Percentiles rank a stretch among this genome's conserved stretches.
phyloP scores from a whole-genome alignment of 1,140 invertebrate genomes.

The Eciton burchellii region DNA sequence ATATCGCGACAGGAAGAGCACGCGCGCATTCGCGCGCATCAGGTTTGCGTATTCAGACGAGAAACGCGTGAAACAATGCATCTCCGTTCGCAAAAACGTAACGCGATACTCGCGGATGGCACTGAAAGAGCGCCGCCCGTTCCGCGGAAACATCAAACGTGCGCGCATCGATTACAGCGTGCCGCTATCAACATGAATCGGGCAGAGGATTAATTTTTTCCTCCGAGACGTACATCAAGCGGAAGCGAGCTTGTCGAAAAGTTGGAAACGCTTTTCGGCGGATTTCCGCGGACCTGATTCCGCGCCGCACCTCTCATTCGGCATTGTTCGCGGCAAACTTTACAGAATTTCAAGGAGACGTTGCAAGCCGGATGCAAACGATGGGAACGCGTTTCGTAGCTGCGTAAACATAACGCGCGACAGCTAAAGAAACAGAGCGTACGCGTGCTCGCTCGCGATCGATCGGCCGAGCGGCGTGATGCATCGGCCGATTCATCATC shows the following conservation, averaged over 20 bases:
- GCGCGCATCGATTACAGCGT: too few relatives aligned
- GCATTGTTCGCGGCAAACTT: neutral
- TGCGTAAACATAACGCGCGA: neutral
- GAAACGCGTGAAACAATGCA: neutral
- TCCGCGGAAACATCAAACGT: slow-evolving; percentile 1
- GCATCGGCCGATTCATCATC: slow-evolving; percentile 40
- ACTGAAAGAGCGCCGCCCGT: neutral
- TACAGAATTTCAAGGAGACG: neutral
- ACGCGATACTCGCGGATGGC: too few relatives aligned
- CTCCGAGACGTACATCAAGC: too few relatives aligned
- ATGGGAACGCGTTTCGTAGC: slow-evolving; percentile 2
- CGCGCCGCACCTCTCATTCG: too few relatives aligned
- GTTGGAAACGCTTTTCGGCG: too few relatives aligned
- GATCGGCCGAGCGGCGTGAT: slow-evolving; percentile 16
- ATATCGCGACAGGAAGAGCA: slow-evolving; percentile 44
- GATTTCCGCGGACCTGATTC: too few relatives aligned
- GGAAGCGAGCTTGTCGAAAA: too few relatives aligned
- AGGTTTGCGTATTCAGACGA: neutral
- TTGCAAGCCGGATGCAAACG: neutral
- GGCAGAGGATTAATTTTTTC: too few relatives aligned
- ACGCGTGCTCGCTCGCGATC: slow-evolving; percentile 31
- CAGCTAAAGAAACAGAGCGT: slow-evolving; percentile 28
- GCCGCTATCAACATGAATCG: too few relatives aligned
- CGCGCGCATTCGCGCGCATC: too few relatives aligned
- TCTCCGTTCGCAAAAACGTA: neutral